Conservation (phyloP, 2,888 invertebrate species). For the Atherix ibis region DNA sequence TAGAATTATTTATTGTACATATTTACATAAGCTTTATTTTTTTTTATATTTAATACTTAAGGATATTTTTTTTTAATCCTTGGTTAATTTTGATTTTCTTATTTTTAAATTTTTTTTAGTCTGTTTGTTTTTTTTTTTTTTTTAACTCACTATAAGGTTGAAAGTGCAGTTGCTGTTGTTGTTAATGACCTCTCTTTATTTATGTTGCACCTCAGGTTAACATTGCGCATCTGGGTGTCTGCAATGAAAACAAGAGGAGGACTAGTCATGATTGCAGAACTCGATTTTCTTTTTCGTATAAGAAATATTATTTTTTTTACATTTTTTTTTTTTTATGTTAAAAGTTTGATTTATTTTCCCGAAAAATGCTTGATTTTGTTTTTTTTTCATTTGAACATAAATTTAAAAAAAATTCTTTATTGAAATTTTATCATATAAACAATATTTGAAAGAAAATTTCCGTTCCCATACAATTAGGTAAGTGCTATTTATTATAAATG, state of each 20-base stretch:
- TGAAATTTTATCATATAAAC: no score
- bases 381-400: not conserved
- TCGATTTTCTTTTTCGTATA: not conserved
- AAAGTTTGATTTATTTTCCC: not conserved
- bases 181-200: conserved; percentile 14
- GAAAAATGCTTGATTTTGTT: not conserved
- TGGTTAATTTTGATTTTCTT: no score
- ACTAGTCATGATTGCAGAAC: conserved; percentile 2
- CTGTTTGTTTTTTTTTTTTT: no score
- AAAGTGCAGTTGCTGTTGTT: conserved; percentile 40
- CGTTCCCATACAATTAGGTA: no score
- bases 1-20: no score
- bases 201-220: conserved; percentile 52
- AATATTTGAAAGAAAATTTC: no score
- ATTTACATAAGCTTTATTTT: no score
- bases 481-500: no score
- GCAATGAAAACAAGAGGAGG: conserved; percentile 40
- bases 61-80: no score
- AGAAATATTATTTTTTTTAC: not conserved
- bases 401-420: no score
- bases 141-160: conserved; percentile 46
- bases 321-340: not conserved
- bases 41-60: no score
- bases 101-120: no score
- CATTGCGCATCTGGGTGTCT: conserved; percentile 62